These are phyloP conservation scores for Tortrix viridana DNA, from an alignment of 2,888 invertebrate species.

Conservation along the genomic window DNA sequence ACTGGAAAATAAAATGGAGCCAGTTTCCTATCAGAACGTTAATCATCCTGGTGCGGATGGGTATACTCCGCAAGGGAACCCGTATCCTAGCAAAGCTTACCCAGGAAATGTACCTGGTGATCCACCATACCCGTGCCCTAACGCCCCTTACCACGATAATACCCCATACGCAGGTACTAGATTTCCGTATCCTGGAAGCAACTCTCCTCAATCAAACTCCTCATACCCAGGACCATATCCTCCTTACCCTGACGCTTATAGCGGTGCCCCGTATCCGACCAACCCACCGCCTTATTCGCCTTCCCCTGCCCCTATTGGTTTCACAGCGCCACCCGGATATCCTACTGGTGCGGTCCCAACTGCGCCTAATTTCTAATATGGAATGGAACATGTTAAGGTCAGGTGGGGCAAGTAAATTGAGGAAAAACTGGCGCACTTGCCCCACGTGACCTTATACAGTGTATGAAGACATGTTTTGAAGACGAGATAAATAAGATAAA, in stretches of 20 bases:
- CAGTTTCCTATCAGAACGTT: not conserved
- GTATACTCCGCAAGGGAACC: conserved; percentile 19
- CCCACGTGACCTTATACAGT: too few species aligned
- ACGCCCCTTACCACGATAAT: conserved; percentile 12
- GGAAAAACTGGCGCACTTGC: too few species aligned
- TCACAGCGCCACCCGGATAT: not conserved
- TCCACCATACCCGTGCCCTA: conserved; percentile 44
- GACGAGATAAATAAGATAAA: too few species aligned
- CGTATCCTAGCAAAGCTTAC: too few species aligned
- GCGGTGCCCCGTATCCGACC: conserved; percentile 11
- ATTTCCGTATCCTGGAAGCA: not conserved
- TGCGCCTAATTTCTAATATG: too few species aligned
- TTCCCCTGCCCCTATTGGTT: conserved; percentile 1
- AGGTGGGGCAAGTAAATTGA: too few species aligned
- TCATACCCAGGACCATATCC: conserved; percentile 5
- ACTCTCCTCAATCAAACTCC: conserved; percentile 15
- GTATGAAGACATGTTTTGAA: too few species aligned
- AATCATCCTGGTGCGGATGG: conserved; percentile 7
- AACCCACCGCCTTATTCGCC: conserved; percentile 28
- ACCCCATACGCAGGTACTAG: conserved; percentile 21
- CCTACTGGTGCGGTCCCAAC: too few species aligned
- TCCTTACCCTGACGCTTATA: conserved; percentile 11
- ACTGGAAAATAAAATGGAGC: not conserved
- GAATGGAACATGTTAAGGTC: too few species aligned
- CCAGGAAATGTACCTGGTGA: conserved; percentile 23